These are phyloP conservation scores for Plecturocebus donacophilus DNA, from an alignment of 2,113 vertebrate species.

Conservation along the genomic window DNA sequence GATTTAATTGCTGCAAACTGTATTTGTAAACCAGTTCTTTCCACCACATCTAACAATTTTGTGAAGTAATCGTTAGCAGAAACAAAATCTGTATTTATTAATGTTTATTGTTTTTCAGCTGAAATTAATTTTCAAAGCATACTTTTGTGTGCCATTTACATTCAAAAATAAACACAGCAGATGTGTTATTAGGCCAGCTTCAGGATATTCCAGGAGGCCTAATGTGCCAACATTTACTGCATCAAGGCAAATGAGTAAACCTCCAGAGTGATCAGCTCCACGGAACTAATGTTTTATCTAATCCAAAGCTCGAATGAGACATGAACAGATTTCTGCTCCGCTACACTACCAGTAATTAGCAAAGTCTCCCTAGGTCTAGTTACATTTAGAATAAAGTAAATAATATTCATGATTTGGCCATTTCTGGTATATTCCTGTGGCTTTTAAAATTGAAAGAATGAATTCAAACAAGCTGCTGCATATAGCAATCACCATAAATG, in stretches of 20 bases:
- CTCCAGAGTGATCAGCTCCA: slow-evolving; percentile 25
- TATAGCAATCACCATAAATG: neutral
- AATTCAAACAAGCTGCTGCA: slow-evolving; percentile 48
- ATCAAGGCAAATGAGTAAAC: neutral
- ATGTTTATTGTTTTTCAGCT: slow-evolving; percentile 72
- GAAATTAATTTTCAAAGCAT: slow-evolving; percentile 74
- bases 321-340: slow-evolving; percentile 69
- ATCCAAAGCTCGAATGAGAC: slow-evolving; percentile 60
- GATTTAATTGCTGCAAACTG: slow-evolving; percentile 70
- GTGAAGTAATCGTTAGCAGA: slow-evolving; percentile 59
- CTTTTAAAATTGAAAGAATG: slow-evolving; percentile 59
- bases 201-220: slow-evolving; percentile 49
- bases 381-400: slow-evolving; percentile 73
- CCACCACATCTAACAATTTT: slow-evolving; percentile 65
- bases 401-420: slow-evolving; percentile 70
- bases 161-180: slow-evolving; percentile 76
- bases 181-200: slow-evolving; percentile 61
- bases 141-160: slow-evolving; percentile 70
- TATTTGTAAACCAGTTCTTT: slow-evolving; percentile 56
- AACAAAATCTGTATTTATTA: slow-evolving; percentile 71
- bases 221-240: slow-evolving; percentile 27
- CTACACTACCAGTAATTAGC: slow-evolving; percentile 67
- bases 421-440: slow-evolving; percentile 66
- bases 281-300: slow-evolving; percentile 65
- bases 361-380: slow-evolving; percentile 62